These are phyloP conservation scores for Chelmon rostratus DNA, from an alignment of 2,797 vertebrate genomes.

Conservation along the genomic window DNA sequence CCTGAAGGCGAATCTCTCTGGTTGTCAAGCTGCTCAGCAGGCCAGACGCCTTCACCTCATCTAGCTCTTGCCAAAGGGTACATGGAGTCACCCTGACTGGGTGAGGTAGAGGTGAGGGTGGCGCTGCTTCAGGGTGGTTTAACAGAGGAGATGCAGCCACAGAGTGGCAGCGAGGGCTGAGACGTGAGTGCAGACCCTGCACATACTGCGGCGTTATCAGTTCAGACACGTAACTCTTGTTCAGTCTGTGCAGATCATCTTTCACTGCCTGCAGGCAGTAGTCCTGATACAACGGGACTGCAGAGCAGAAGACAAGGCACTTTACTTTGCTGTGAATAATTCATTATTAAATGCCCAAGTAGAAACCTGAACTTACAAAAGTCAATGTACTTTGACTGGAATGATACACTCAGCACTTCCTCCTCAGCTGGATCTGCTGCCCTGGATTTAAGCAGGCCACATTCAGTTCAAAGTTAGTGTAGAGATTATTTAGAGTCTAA, in stretches of 20 bases:
- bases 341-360: neutral
- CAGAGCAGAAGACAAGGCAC: neutral
- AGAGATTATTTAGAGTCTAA: neutral
- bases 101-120: constrained; percentile 1
- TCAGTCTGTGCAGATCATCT: constrained; percentile 56
- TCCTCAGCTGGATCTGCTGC: constrained; percentile 40
- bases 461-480: neutral
- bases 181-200: constrained; percentile 40
- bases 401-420: constrained; percentile 35
- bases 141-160: neutral
- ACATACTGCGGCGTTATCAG: constrained; percentile 43
- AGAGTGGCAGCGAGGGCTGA: rapidly evolving
- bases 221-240: constrained; percentile 50
- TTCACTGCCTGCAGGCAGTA: constrained; percentile 77
- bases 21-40: constrained; percentile 72
- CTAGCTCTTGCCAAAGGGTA: constrained; percentile 86
- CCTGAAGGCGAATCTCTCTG: constrained; percentile 82
- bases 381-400: constrained; percentile 79
- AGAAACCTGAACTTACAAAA: constrained; percentile 75
- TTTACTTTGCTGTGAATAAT: neutral
- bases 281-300: constrained; percentile 88
- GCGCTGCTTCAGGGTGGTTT: neutral
- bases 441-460: constrained; percentile 50
- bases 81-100: constrained; percentile 60
- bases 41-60: constrained; percentile 81